Conservation (phyloP, 2,797 vertebrate species). For the Clarias fuscus region DNA sequence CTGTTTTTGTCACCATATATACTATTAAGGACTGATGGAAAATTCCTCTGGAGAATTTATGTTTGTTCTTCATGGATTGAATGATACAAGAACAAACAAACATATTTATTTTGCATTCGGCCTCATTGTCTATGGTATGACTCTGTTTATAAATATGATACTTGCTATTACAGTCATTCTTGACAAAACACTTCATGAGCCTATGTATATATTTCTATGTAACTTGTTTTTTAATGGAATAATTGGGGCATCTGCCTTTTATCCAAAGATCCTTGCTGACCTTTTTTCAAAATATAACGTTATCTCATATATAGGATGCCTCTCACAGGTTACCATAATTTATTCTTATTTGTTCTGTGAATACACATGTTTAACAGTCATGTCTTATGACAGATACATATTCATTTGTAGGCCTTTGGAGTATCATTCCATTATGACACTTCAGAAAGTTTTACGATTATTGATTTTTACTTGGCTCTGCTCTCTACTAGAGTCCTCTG, state of each 20-base stretch:
- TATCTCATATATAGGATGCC: conserved; percentile 57
- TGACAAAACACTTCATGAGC: conserved; percentile 50
- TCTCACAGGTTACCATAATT: conserved; percentile 58
- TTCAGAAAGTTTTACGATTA: conserved; percentile 53
- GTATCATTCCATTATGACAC: conserved; percentile 64
- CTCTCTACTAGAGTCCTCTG: conserved; percentile 38
- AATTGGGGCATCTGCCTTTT: conserved; percentile 48
- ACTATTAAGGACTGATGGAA: conserved; percentile 48
- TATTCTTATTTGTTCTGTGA: conserved; percentile 57
- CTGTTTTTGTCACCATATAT: conserved; percentile 3
- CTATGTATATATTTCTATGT: conserved; percentile 51
- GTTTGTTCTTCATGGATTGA: conserved; percentile 65
- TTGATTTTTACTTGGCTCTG: conserved; percentile 64
- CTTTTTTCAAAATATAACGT: conserved; percentile 38
- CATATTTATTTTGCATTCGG: conserved; percentile 60
- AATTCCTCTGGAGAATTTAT: conserved; percentile 57
- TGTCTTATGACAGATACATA: conserved; percentile 58
- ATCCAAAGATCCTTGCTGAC: conserved; percentile 49
- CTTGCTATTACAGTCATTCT: conserved; percentile 58
- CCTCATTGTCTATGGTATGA: conserved; percentile 62
- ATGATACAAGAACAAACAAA: conserved; percentile 57
- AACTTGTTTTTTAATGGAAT: conserved; percentile 50
- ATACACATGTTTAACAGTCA: conserved; percentile 38
- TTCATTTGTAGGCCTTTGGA: conserved; percentile 69
- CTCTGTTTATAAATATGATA: conserved; percentile 63